Percentiles rank a stretch among this genome's conserved stretches.
phyloP scores from a whole-genome alignment of 1,140 invertebrate species.

The Archivesica marissinica region DNA sequence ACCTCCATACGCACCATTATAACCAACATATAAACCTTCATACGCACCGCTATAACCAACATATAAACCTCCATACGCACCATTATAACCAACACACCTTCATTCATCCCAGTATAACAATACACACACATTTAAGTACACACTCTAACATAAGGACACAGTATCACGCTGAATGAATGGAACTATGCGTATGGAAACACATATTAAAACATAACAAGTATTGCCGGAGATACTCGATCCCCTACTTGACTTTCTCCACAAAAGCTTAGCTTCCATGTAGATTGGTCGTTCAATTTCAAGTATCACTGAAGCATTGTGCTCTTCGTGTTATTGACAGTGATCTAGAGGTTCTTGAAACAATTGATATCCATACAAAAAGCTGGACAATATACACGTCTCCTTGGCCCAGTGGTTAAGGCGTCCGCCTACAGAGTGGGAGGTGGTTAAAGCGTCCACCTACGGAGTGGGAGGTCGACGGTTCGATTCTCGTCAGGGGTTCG shows the following conservation, averaged over 20 bases:
- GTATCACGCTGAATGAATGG: slow-evolving; percentile 39
- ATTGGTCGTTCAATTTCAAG: slow-evolving; percentile 46
- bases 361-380: slow-evolving; percentile 14
- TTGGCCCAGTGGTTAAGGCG: background rate
- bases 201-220: slow-evolving; percentile 56
- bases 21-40: no score
- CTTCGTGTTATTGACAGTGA: slow-evolving; percentile 56
- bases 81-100: no score
- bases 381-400: slow-evolving; percentile 32
- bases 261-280: slow-evolving; percentile 32
- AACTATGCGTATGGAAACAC: slow-evolving; percentile 52
- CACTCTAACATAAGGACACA: slow-evolving; percentile 46
- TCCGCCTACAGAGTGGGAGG: background rate
- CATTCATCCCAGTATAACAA: background rate
- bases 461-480: background rate
- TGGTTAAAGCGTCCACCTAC: background rate
- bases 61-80: no score
- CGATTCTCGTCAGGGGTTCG: background rate
- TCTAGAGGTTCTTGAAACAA: slow-evolving; percentile 49
- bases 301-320: slow-evolving; percentile 46
- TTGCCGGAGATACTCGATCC: slow-evolving; percentile 36
- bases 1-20: no score
- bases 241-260: slow-evolving; percentile 41
- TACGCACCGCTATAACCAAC: no score
- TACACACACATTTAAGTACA: slow-evolving; percentile 60